phyloP scores from a whole-genome alignment of 2,113 vertebrate species.

The Hiodon alosoides region DNA sequence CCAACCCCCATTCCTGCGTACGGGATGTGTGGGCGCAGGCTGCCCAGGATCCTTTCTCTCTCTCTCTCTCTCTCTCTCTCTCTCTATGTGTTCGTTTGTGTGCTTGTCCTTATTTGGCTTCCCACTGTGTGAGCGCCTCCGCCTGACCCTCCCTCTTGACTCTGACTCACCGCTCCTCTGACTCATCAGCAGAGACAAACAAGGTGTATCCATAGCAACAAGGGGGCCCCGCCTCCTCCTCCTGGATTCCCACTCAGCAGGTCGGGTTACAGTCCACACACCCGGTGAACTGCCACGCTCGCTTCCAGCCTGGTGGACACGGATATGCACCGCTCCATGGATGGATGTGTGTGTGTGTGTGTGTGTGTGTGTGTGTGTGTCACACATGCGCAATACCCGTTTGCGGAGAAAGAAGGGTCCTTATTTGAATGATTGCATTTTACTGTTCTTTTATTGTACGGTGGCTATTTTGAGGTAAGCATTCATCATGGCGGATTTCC shows the following conservation, averaged over 20 bases:
- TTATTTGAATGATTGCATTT: too few species aligned
- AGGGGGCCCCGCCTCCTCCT: constrained; percentile 9
- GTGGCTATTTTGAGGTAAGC: too few species aligned
- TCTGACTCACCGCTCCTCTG: constrained; percentile 68
- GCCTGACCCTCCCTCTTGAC: constrained; percentile 72
- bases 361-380: constrained; percentile 1
- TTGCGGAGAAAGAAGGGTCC: background rate
- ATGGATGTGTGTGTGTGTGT: constrained; percentile 9
- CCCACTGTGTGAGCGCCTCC: constrained; percentile 53
- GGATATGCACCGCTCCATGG: background rate
- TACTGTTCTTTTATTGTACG: too few species aligned
- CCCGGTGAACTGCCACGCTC: background rate
- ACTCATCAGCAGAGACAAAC: constrained; percentile 69
- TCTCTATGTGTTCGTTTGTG: constrained; percentile 24
- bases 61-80: constrained; percentile 9
- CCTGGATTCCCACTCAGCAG: background rate
- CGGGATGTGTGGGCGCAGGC: background rate
- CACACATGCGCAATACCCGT: background rate
- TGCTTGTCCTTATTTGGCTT: constrained; percentile 72
- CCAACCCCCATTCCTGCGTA: too few species aligned
- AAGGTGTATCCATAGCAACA: constrained; percentile 58
- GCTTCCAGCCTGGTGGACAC: background rate
- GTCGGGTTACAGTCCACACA: background rate
- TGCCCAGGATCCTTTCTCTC: background rate
- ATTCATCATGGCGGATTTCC: too few species aligned